phyloP scores from a whole-genome alignment of 2,888 invertebrate species.

The Metacarcinus magister region DNA sequence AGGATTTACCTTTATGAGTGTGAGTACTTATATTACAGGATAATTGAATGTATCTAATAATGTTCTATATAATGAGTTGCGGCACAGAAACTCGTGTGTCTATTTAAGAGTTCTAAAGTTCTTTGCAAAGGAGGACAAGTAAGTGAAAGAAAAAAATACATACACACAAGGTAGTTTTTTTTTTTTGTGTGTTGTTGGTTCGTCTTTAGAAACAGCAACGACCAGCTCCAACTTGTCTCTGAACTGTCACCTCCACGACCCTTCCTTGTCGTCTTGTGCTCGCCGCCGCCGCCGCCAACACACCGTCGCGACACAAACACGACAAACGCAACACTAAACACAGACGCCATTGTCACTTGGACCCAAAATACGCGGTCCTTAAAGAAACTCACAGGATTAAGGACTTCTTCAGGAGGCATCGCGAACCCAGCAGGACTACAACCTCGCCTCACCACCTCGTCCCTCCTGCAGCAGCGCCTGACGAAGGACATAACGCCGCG shows the following conservation, averaged over 20 bases:
- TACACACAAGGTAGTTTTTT: background rate
- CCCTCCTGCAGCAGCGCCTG: background rate
- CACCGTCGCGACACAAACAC: background rate
- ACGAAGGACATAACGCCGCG: background rate
- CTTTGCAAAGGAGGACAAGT: background rate
- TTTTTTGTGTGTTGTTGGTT: background rate
- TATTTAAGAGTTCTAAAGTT: background rate
- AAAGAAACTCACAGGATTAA: background rate
- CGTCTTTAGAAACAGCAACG: background rate
- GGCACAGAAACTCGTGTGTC: background rate
- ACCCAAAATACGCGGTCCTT: slow-evolving; percentile 32
- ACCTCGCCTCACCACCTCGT: slow-evolving; percentile 31
- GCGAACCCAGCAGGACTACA: background rate
- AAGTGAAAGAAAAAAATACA: background rate
- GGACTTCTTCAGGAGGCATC: background rate
- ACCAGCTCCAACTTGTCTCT: background rate
- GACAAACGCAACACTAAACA: slow-evolving; percentile 35
- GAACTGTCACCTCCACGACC: background rate
- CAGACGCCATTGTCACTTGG: slow-evolving; percentile 13
- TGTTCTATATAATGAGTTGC: background rate
- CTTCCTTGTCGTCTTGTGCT: background rate
- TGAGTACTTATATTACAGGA: background rate
- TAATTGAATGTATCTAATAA: background rate
- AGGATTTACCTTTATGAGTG: background rate
- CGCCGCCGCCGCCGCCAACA: background rate